Evolutionary conservation across 2,797 vertebrate species (phyloP).

Genomic region (Valencia hispanica): DNA sequence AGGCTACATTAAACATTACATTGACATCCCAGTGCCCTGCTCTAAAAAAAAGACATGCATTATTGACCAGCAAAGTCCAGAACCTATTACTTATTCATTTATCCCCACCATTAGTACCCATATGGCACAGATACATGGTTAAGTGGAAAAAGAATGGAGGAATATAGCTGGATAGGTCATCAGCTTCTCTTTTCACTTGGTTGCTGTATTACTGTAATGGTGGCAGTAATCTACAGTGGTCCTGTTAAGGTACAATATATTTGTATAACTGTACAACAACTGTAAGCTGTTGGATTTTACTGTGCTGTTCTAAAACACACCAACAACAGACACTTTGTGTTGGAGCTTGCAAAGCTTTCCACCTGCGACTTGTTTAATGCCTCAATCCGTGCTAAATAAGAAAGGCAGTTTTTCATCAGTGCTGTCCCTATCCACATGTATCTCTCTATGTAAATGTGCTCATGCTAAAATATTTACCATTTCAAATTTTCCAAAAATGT

Average conservation of each 20-base stretch:
- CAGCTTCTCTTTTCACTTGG: not conserved
- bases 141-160: not conserved
- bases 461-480: no score
- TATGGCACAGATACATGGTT: constrained; percentile 15
- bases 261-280: not conserved
- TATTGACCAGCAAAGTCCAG: constrained; percentile 56
- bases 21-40: constrained; percentile 29
- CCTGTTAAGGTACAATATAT: not conserved
- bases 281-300: not conserved
- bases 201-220: not conserved
- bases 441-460: no score
- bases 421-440: not conserved
- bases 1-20: constrained; percentile 26
- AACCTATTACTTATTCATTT: constrained; percentile 59
- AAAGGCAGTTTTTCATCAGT: not conserved
- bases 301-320: not conserved
- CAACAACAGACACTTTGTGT: not conserved
- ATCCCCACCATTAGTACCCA: constrained; percentile 25
- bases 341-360: not conserved
- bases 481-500: not conserved
- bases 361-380: not conserved
- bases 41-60: constrained; percentile 47
- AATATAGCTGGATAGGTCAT: constrained; percentile 4
- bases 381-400: not conserved
- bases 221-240: not conserved